Evolutionary conservation across 2,888 invertebrate genomes (phyloP), one percentile per base, ranked within the genome.

Genomic region (Chrysomela aeneicollis): DNA sequence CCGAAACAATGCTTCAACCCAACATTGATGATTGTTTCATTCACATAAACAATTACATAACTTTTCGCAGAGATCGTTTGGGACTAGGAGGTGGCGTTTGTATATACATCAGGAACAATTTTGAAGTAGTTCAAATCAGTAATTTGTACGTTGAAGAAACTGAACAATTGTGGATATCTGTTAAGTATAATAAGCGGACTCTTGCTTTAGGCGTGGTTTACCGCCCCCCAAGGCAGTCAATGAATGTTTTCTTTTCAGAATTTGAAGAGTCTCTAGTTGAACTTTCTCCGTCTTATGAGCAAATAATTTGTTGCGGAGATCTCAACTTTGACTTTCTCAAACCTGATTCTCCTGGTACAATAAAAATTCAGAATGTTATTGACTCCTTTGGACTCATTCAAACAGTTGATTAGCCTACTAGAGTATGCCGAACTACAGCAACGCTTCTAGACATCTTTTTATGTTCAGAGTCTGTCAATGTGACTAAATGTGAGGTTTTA

Each of bases 161-260:
- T 26, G 26, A 5, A 26, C 26, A 26, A 8, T 26, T 49, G 15
- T 49, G 49, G 15, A 49, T 49, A 17, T 17, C 18, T 17, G 9
- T 49, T 17, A 9, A 49, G 17, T 49, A 49, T 49, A 49, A 49
- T 49, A 17, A 49, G 10, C 8, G 2, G 10, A 17, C 17, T 17
- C 9, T 49, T 49, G 49, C 49, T 49, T 12, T 49, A 18, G 49
- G 49, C 10, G 49, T 49, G 15, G 49, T 49, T 15, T 49, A 49
- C 9, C 49, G 49, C 15, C 49, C 15, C 3, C 49, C 49, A 15
- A 49, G 49, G 49, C 42, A 42, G 10, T 42, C 42, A 42, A 42
- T 42, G 17, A 42, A 42, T 42, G 4, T 42, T 42, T 42, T 42
- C 17, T 6, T 17, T 42, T 6, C 10, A 15, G 42, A 42, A 42